Conservation (phyloP, 2,113 vertebrate species). For the Daphoenositta chrysoptera region DNA sequence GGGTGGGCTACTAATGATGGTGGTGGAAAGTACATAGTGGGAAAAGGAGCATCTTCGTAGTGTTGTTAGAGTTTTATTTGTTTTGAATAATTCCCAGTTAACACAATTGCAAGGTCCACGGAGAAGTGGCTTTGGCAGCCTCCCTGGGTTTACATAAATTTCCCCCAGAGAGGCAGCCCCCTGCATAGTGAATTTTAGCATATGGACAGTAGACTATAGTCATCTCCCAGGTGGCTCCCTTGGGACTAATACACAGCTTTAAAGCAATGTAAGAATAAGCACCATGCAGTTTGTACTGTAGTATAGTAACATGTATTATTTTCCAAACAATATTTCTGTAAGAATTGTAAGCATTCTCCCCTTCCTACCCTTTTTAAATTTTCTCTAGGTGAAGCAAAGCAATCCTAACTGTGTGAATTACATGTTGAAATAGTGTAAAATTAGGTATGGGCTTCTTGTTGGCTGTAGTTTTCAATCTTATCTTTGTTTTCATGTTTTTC, state of each 20-base stretch:
- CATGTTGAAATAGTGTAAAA: not conserved
- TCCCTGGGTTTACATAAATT: not conserved
- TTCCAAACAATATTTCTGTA: not conserved
- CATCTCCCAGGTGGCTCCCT: not conserved
- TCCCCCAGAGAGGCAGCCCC: not conserved
- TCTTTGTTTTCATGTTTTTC: not conserved
- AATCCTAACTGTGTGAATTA: not conserved
- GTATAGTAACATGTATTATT: not conserved
- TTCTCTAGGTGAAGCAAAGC: not conserved
- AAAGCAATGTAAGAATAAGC: not conserved
- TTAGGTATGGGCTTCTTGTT: not conserved
- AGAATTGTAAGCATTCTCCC: not conserved
- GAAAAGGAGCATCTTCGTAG: not conserved
- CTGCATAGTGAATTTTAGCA: not conserved
- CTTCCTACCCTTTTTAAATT: not conserved
- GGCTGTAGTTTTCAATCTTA: not conserved
- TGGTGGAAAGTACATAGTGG: accelerated
- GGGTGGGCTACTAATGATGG: not conserved
- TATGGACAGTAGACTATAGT: not conserved
- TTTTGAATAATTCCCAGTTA: not conserved
- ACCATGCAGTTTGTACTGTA: not conserved
- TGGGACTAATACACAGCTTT: not conserved
- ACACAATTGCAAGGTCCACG: not conserved
- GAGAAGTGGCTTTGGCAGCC: not conserved
- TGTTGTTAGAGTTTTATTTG: not conserved